Conservation (phyloP, 2,113 vertebrate species). For the Paracanthobrama guichenoti region DNA sequence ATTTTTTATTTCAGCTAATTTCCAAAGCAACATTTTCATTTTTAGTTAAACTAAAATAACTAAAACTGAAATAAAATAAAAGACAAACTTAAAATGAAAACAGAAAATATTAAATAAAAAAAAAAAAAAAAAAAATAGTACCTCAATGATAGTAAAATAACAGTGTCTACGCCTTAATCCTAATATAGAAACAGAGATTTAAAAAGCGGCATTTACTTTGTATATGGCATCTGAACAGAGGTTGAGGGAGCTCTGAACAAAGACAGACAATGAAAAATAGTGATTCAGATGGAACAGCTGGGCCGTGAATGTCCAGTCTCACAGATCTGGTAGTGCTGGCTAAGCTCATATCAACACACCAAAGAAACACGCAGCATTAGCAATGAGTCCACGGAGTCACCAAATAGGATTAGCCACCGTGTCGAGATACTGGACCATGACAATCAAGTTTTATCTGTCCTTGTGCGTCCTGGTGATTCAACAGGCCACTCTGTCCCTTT, state of each 20-base stretch:
- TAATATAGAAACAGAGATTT: not conserved
- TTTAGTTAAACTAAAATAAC: too few relatives aligned
- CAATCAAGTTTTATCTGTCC: slow-evolving; percentile 63
- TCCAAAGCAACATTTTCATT: not conserved
- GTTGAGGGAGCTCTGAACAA: not conserved
- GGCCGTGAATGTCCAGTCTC: slow-evolving; percentile 16
- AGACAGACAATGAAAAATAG: not conserved
- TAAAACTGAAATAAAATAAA: not conserved
- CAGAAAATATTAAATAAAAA: not conserved
- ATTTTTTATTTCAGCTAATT: too few relatives aligned
- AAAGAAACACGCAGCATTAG: slow-evolving; percentile 45
- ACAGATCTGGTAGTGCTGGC: slow-evolving; percentile 44
- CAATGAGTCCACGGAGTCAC: slow-evolving; percentile 54
- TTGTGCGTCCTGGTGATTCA: slow-evolving; percentile 44
- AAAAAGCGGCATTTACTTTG: too few relatives aligned
- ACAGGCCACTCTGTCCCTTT: slow-evolving; percentile 32
- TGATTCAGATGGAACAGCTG: slow-evolving; percentile 33
- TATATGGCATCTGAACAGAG: not conserved
- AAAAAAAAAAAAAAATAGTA: not conserved
- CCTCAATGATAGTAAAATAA: not conserved
- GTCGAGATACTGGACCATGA: slow-evolving; percentile 66
- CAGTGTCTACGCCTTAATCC: not conserved
- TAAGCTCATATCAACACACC: slow-evolving; percentile 43
- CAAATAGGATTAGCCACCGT: slow-evolving; percentile 67
- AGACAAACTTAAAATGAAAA: not conserved